Percentiles rank a stretch among this genome's conserved stretches.
phyloP scores from a whole-genome alignment of 2,888 invertebrate genomes.

The Plutella xylostella region DNA sequence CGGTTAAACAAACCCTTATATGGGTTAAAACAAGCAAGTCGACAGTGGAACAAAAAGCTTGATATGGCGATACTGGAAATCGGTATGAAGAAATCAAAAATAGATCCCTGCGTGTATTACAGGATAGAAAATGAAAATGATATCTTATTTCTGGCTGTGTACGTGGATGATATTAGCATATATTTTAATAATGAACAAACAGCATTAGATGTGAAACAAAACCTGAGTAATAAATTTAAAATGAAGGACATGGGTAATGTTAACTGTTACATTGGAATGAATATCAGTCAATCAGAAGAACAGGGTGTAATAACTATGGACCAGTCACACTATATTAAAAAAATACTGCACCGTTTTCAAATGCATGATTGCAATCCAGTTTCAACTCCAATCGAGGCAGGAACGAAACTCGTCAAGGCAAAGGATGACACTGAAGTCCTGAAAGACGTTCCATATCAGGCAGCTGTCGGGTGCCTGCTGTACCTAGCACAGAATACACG shows the following conservation, averaged over 20 bases:
- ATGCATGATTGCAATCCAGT: slow-evolving; percentile 19
- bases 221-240: background rate
- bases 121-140: slow-evolving; percentile 5
- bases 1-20: slow-evolving; percentile 2
- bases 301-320: slow-evolving; percentile 9
- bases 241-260: background rate
- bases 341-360: slow-evolving; percentile 11
- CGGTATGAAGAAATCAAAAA: background rate
- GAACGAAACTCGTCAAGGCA: slow-evolving; percentile 11
- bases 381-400: slow-evolving; percentile 14
- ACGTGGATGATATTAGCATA: slow-evolving; percentile 11
- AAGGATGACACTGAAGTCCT: slow-evolving; percentile 4
- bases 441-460: slow-evolving; percentile 12
- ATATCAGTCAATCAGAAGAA: background rate
- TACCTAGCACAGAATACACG: slow-evolving; percentile 13
- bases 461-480: slow-evolving; percentile 11
- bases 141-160: slow-evolving; percentile 11
- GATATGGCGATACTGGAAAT: background rate
- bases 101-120: slow-evolving; percentile 7
- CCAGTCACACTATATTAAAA: slow-evolving; percentile 16
- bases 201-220: background rate
- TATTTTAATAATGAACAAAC: slow-evolving; percentile 6
- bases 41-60: slow-evolving; percentile 5
- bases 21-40: slow-evolving; percentile 7
- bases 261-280: background rate